Evolutionary conservation across 37 sponge, comb jelly and placozoan species (phyloP).

Genomic region (Agelas oroides): DNA sequence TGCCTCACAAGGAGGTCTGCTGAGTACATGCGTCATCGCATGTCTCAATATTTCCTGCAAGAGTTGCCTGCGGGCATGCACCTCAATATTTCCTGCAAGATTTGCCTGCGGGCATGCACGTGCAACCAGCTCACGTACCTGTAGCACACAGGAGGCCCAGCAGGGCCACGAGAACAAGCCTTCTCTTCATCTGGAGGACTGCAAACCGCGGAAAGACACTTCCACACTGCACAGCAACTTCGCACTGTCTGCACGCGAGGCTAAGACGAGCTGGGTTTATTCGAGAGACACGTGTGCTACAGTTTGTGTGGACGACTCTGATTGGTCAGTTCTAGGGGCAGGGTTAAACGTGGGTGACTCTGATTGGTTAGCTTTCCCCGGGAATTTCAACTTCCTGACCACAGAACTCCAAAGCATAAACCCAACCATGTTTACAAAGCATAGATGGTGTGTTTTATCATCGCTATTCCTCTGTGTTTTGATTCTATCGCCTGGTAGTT

Average conservation of each 20-base stretch:
- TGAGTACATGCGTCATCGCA: no score
- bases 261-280: no score
- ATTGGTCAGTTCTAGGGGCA: constrained; percentile 46
- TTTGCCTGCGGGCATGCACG: no score
- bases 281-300: constrained; percentile 11
- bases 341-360: constrained; percentile 42
- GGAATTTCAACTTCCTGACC: background rate
- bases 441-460: background rate
- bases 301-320: constrained; percentile 58
- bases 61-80: no score
- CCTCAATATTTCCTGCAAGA: no score
- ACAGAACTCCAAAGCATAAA: no score
- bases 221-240: background rate
- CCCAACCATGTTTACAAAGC: background rate
- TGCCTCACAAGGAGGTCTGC: background rate
- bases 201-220: background rate
- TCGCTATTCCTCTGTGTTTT: background rate
- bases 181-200: constrained; percentile 21
- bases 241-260: background rate
- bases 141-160: constrained; percentile 47
- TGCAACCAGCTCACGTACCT: constrained; percentile 1
- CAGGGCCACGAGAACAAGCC: constrained; percentile 35
- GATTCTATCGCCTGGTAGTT: background rate
- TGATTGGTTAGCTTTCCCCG: constrained; percentile 58
- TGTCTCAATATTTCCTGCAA: no score